Evolutionary conservation across 2,797 vertebrate species (phyloP), one percentile per base, ranked within the genome.

Genomic region (Hoplostethus atlanticus): DNA sequence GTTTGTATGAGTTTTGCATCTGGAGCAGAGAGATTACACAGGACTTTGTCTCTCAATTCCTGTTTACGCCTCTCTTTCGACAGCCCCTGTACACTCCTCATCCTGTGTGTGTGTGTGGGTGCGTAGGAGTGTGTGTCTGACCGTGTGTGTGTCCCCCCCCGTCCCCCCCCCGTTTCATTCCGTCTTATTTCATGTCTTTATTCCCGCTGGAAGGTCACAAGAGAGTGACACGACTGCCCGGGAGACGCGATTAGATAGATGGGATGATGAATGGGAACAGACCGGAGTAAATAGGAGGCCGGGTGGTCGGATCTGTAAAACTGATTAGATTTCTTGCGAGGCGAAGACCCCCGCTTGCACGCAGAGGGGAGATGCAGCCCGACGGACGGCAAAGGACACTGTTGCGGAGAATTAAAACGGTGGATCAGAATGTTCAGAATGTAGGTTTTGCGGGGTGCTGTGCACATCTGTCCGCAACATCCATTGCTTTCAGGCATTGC

Each of bases 1-100:
- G 64, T 84, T 64, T 84, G 79, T 64, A 57, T 52, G 34, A 64
- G 52, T 77, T 83, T 62, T 63, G 68, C 82, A 83, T 92, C 90
- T 93, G 92, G 82, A 87, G 66, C 76, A 52, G 64, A 62, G 85
- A 93, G 90, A 92, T 94, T 93, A 93, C 87, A 73, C 77, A 62
- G 36, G 77, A 88, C 86, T 90, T 90, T 89, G 90, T 91, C 85
- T 88, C 71, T 72, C 76, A 83, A 83, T 93, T 93, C 92, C 92
- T 93, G 91, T 93, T 93, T 91, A 91, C 58, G 13, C 54, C 46
- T 80, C 67, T 81, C 66, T 80, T 67, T 42, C 57, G 61, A 80
- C 80, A 77, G 83, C 79, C 69, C 70, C 80, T 82, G 70, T 76
- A 21, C 64, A 68, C 73, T 81, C 83, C 76, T 77, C 69, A 93